Percentiles rank a stretch among this genome's conserved stretches.
These are phyloP conservation scores for Phymanthus crucifer DNA, from an alignment of 92 coral and sea anemone species.

Conservation along the genomic window DNA sequence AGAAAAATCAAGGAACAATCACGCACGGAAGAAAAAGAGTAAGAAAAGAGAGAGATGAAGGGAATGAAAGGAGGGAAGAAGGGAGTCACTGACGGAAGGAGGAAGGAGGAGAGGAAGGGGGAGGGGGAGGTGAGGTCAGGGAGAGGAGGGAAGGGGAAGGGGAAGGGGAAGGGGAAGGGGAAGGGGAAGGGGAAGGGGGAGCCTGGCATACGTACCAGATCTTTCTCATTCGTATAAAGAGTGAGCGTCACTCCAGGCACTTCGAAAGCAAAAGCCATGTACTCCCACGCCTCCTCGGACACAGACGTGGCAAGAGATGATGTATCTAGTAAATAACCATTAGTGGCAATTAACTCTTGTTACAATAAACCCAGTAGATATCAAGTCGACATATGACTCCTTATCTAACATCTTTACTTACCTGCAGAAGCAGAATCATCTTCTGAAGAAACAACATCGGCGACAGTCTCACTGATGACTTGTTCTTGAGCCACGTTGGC, in stretches of 20 bases:
- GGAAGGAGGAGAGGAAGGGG: too few species aligned
- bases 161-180: too few species aligned
- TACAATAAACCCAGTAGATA: neutral
- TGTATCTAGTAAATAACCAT: conserved; percentile 9
- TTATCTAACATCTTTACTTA: neutral
- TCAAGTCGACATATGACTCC: neutral
- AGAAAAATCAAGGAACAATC: too few species aligned
- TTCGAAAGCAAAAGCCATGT: conserved; percentile 70
- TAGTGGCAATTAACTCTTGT: too few species aligned
- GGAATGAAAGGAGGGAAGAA: too few species aligned
- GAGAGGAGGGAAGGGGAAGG: too few species aligned
- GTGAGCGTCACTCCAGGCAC: conserved; percentile 81
- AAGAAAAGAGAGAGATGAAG: too few species aligned
- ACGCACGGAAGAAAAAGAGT: too few species aligned
- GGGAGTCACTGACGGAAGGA: too few species aligned
- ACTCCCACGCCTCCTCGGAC: conserved; percentile 54
- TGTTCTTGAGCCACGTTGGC: neutral
- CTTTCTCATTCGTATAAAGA: conserved; percentile 75
- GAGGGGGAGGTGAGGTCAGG: too few species aligned
- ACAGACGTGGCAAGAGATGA: conserved; percentile 7
- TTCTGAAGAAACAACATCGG: neutral
- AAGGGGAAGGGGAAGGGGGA: too few species aligned
- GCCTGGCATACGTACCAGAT: conserved; percentile 54
- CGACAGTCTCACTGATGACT: neutral
- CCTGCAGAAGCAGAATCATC: conserved; percentile 9